These are phyloP conservation scores for Tribolium madens DNA, from an alignment of 1,140 invertebrate species.

Conservation along the genomic window DNA sequence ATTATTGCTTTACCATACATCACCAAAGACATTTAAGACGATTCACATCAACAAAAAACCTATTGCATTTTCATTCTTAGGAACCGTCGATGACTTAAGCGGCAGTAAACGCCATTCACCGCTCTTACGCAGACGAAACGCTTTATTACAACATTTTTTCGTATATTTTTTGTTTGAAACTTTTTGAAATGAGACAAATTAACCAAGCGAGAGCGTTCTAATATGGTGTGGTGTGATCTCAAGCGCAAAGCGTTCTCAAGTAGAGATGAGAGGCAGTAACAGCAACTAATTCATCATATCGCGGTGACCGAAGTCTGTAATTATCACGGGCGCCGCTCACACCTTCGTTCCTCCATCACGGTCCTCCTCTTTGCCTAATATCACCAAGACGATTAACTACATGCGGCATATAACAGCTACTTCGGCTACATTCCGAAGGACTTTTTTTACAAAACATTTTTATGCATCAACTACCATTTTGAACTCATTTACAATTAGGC, in stretches of 20 bases:
- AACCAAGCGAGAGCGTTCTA: constrained; percentile 2
- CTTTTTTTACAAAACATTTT: constrained; percentile 10
- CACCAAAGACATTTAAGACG: constrained; percentile 52
- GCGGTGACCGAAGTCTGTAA: constrained; percentile 30
- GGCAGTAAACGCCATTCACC: constrained; percentile 56
- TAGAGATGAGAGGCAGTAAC: constrained; percentile 41
- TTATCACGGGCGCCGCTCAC: constrained; percentile 40
- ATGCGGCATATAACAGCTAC: constrained; percentile 36
- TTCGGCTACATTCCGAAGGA: constrained; percentile 18
- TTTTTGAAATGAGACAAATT: constrained; percentile 25
- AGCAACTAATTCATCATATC: constrained; percentile 47
- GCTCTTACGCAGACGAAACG: constrained; percentile 54
- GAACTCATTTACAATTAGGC: constrained; percentile 18
- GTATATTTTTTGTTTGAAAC: not conserved
- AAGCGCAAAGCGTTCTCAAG: constrained; percentile 21
- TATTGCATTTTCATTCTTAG: constrained; percentile 53
- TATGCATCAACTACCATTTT: constrained; percentile 13
- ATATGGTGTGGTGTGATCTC: constrained; percentile 20
- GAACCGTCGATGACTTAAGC: constrained; percentile 54
- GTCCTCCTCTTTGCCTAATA: constrained; percentile 33
- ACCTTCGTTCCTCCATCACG: constrained; percentile 22
- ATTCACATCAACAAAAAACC: constrained; percentile 51
- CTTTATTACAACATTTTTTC: no score
- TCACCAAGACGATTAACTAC: constrained; percentile 41
- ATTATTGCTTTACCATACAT: constrained; percentile 53